Evolutionary conservation across 2,797 vertebrate genomes (phyloP), one percentile per base, ranked within the genome.

Genomic region (Takifugu rubripes): DNA sequence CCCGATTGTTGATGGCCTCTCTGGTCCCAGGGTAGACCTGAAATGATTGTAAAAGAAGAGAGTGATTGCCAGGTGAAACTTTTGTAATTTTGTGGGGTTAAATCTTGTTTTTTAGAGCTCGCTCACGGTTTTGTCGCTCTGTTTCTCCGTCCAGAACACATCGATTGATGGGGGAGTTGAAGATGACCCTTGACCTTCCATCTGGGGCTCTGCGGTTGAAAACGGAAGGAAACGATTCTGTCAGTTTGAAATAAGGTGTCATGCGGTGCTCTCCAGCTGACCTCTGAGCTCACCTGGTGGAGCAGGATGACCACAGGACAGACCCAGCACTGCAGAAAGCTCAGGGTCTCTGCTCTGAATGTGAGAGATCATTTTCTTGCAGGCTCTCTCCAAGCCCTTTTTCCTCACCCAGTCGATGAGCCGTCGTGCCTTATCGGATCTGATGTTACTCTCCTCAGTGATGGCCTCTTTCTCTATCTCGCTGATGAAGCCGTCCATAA

Each of bases 1-100:
- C 53, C 0, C 91, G 93, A 2, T 65, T 93, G 49, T 61, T 74
- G 0, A 0, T 24, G 2, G 46, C n/a, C 0, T 6, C 31, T 0
- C 72, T 54, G 12, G 47, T 59, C 24, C 86, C 71, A 11, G 68
- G 42, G 57, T 95, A 96, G 57, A 90, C 78, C 94, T 96, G 10
- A 40, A 40, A 40, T 1, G 10, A 14, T 40, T 40, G 36, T 12
- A 40, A 6, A 40, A 3, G 36, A 33, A 33, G 11, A 0, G 11
- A 16, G 9, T 6, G 26, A 1, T 29, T 47, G 5, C 21, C 21
- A 21, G 21, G 21, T 21, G 21, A 21, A 21, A 21, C 21, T 21
- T n/a, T n/a, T 40, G 36, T 40, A 12, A 40, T 40, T 40, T 40
- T 14, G 3, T 33, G 31, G 31, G 10, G 5, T 58, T 25, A 29